Base-by-base conservation (phyloP, 1,140 invertebrate species). In the Branchinecta lynchi region DNA sequence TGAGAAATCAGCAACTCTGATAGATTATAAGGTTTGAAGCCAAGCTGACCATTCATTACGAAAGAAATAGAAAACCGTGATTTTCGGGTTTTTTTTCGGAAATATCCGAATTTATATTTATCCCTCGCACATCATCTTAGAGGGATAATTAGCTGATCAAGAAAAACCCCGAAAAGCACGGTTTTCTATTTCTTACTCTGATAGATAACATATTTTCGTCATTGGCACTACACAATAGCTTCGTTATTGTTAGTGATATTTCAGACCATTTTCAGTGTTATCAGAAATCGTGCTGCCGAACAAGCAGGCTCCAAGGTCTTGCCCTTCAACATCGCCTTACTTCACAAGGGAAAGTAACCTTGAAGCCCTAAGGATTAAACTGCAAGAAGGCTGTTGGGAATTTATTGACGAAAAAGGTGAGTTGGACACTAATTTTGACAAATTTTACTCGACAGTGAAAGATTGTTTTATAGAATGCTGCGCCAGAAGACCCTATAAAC, bases 401-500 rank as follows among this genome's bases (percentile, higher is more conserved):
- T 60, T 60, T 60, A 20, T 60, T 15, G 51, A 60, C 6, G 51
- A 60, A 60, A 6, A 60, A 60, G 51, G 6, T 60, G 51, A 60
- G 2, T 60, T 60, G 51, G 51, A 60, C 51, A 15, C 51, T 60
- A 60, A 6, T 60, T 60, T 60, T 60, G 51, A 60, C 12, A 60
- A 60, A 60, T 60, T 60, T 60, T 60, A 60, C 51, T 60, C 51
- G 12, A 60, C 12, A 60, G 51, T 60, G 17, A 60, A 60, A 60
- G 51, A 60, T 60, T 2, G 51, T 60, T 15, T 60, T 60, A 60
- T 60, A 60, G 51, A 60, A 60, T 60, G 51, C 2, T 60, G 2
- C 51, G 17, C 51, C 6, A 60, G 51, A 6, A 60, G 51, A 60
- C 51, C 51, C 17, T 60, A 2, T 60, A 60, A 60, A 3, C 32